A percentile compares a stretch with the other conserved stretches of the same genome.
Evolutionary conservation across 2,888 invertebrate species (phyloP).

Genomic region (Pyrgus malvae): DNA sequence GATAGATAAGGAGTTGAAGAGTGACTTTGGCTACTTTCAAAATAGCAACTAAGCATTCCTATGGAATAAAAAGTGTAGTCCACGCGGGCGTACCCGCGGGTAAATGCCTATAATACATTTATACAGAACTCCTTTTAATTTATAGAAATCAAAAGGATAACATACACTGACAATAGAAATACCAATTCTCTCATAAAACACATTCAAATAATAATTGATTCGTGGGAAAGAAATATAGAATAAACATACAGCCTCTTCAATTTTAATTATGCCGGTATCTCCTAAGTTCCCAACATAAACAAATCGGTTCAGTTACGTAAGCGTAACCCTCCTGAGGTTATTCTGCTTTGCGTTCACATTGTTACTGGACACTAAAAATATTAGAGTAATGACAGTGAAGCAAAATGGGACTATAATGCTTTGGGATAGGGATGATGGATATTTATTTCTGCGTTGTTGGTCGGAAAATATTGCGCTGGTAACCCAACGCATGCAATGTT

Average conservation of each 20-base stretch:
- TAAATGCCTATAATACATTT: too few relatives aligned
- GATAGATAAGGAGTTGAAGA: too few relatives aligned
- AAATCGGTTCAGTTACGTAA: conserved; percentile 64
- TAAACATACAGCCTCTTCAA: conserved; percentile 35
- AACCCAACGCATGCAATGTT: conserved; percentile 50
- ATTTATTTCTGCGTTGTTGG: conserved; percentile 6
- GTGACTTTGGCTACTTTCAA: too few relatives aligned
- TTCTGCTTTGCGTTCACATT: conserved; percentile 50
- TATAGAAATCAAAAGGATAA: too few relatives aligned
- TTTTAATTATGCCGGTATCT: conserved; percentile 47
- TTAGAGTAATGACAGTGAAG: too few relatives aligned
- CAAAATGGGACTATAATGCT: conserved; percentile 32
- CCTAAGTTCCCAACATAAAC: conserved; percentile 50
- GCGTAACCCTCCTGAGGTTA: conserved; percentile 56
- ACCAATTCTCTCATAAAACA: too few relatives aligned
- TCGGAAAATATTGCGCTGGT: conserved; percentile 53
- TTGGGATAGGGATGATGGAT: neutral
- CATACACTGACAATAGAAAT: too few relatives aligned
- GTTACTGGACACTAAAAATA: conserved; percentile 40
- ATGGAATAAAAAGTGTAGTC: too few relatives aligned
- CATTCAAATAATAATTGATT: conserved; percentile 19
- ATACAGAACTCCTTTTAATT: too few relatives aligned
- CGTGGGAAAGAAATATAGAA: conserved; percentile 38
- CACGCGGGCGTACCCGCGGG: too few relatives aligned
- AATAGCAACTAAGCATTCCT: too few relatives aligned